These are phyloP conservation scores for Anoplophora glabripennis DNA, from an alignment of 1,140 invertebrate species.

Conservation along the genomic window DNA sequence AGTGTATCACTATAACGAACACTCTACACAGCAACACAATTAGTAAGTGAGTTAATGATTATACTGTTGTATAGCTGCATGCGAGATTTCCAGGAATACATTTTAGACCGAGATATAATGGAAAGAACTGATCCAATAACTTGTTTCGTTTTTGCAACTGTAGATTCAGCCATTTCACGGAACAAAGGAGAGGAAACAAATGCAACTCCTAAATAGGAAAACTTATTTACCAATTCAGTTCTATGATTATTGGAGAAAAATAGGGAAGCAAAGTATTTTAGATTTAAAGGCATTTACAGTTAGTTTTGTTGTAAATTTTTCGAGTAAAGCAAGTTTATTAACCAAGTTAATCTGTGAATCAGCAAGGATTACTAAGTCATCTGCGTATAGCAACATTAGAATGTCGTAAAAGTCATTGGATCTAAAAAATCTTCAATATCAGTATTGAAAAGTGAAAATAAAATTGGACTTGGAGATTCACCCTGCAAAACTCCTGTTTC, in stretches of 20 bases:
- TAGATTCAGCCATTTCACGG: background rate
- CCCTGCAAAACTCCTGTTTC: constrained; percentile 1
- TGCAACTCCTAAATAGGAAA: background rate
- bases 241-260: constrained; percentile 1
- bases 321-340: too few relatives aligned
- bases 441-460: too few relatives aligned
- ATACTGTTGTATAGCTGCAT: background rate
- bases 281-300: background rate
- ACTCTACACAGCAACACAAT: background rate
- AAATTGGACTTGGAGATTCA: background rate
- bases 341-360: too few relatives aligned
- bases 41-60: background rate
- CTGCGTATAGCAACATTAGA: too few relatives aligned
- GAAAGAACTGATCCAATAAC: background rate
- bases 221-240: background rate
- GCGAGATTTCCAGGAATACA: background rate
- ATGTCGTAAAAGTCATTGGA: too few relatives aligned
- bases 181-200: constrained; percentile 1
- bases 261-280: background rate
- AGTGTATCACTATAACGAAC: background rate
- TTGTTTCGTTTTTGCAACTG: background rate
- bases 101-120: constrained; percentile 1
- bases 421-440: too few relatives aligned
- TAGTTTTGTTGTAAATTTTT: background rate
- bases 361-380: too few relatives aligned